Percentiles rank a stretch among this genome's conserved stretches.
phyloP scores from a whole-genome alignment of 2,113 vertebrate species.

The Budorcas taxicolor region DNA sequence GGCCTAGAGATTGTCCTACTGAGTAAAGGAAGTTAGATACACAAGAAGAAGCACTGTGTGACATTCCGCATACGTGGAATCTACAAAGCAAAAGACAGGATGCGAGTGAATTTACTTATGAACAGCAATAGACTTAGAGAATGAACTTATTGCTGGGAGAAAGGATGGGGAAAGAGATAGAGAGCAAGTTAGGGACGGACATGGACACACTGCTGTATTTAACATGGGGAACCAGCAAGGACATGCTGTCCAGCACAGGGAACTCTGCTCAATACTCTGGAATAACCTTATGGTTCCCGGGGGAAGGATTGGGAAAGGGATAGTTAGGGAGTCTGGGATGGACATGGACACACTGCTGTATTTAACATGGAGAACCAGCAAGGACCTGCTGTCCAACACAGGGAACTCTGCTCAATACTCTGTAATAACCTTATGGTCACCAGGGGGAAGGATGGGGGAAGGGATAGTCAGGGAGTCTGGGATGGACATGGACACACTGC shows the following conservation, averaged over 20 bases:
- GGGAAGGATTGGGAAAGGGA: not conserved
- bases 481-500: too few species aligned
- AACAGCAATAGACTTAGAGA: not conserved
- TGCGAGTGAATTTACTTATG: not conserved
- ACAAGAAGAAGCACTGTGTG: not conserved
- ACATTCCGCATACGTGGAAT: not conserved
- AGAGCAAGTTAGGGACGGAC: not conserved
- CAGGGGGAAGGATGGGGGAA: too few species aligned
- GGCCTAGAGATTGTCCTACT: not conserved
- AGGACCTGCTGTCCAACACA: too few species aligned
- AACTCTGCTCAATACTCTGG: not conserved
- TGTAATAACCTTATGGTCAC: accelerated
- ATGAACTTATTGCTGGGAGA: not conserved
- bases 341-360: not conserved
- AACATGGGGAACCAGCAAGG: not conserved
- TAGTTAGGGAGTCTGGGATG: accelerated
- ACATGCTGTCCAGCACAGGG: accelerated
- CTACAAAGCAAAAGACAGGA: not conserved
- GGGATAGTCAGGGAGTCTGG: accelerated
- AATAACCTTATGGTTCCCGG: not conserved
- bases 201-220: not conserved
- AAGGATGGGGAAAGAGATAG: not conserved
- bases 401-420: too few species aligned
- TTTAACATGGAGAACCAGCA: too few species aligned
- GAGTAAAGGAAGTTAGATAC: not conserved